Evolutionary conservation across 2,113 vertebrate species (phyloP).

Genomic region (Eonycteris spelaea): DNA sequence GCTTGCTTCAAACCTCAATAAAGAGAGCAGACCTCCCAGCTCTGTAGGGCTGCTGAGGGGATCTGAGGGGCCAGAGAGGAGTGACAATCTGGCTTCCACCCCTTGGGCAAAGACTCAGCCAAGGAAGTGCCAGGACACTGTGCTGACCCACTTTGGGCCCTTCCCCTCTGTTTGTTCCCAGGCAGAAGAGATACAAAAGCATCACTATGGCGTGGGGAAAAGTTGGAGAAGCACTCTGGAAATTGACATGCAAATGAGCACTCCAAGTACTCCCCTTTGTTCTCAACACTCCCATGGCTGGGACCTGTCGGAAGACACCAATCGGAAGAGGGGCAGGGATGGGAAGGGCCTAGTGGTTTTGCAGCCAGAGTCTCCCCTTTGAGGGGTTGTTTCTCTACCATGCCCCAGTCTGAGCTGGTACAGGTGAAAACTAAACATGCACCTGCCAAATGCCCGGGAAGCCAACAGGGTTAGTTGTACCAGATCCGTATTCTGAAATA

Average conservation of each 20-base stretch:
- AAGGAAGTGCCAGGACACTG: slow-evolving; percentile 73
- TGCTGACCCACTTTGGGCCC: slow-evolving; percentile 70
- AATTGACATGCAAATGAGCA: slow-evolving; percentile 75
- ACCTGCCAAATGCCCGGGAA: neutral
- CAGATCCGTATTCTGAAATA: neutral
- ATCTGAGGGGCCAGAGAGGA: slow-evolving; percentile 21
- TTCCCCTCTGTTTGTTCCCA: slow-evolving; percentile 74
- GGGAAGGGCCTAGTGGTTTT: slow-evolving; percentile 35
- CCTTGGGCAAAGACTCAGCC: slow-evolving; percentile 53
- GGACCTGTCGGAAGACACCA: slow-evolving; percentile 52
- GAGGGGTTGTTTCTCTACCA: neutral
- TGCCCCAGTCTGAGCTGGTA: neutral
- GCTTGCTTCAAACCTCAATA: slow-evolving; percentile 10
- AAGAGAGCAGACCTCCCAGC: slow-evolving; percentile 68
- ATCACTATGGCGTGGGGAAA: slow-evolving; percentile 69
- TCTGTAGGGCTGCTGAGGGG: slow-evolving; percentile 1
- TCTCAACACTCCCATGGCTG: slow-evolving; percentile 53
- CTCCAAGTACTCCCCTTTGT: slow-evolving; percentile 70
- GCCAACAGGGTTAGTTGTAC: neutral
- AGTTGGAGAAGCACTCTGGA: slow-evolving; percentile 72
- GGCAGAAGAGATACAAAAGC: slow-evolving; percentile 74
- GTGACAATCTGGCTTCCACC: slow-evolving; percentile 55
- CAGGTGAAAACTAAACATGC: neutral
- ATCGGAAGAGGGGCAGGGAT: slow-evolving; percentile 43
- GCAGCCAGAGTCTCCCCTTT: slow-evolving; percentile 6